Evolutionary conservation across 2,888 invertebrate species (phyloP).

Genomic region (Carcina quercana): DNA sequence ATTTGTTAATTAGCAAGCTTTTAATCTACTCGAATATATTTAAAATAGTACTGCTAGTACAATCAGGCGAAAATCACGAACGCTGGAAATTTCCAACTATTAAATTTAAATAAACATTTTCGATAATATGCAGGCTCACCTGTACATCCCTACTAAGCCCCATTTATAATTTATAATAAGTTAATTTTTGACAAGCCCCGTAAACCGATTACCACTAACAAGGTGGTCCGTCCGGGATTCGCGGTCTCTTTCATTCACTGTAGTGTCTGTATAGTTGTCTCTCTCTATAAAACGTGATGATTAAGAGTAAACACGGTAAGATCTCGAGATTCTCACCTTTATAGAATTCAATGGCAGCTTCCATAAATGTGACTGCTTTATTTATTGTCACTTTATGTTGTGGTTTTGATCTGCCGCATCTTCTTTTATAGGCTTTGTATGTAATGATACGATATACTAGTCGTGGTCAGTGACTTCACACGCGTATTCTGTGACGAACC

Average conservation of each 20-base stretch:
- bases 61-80: too few species aligned
- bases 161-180: slow-evolving; percentile 47
- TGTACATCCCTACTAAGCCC: slow-evolving; percentile 26
- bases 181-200: slow-evolving; percentile 54
- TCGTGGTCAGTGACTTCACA: too few species aligned
- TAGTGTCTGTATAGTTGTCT: slow-evolving; percentile 20
- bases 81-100: too few species aligned
- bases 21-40: too few species aligned
- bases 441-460: neutral
- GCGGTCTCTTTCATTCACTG: slow-evolving; percentile 17
- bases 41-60: too few species aligned
- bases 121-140: too few species aligned
- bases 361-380: slow-evolving; percentile 34
- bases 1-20: too few species aligned
- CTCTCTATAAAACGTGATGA: slow-evolving; percentile 44
- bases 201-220: slow-evolving; percentile 67
- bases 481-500: too few species aligned
- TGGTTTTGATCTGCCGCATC: slow-evolving; percentile 14
- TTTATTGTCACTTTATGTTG: slow-evolving; percentile 3
- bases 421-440: neutral
- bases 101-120: too few species aligned
- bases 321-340: neutral
- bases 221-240: slow-evolving; percentile 46
- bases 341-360: slow-evolving; percentile 23
- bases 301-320: slow-evolving; percentile 33